Evolutionary conservation across 2,888 invertebrate genomes (phyloP), one percentile per base, ranked within the genome.

Genomic region (Ecdyonurus torrentis): DNA sequence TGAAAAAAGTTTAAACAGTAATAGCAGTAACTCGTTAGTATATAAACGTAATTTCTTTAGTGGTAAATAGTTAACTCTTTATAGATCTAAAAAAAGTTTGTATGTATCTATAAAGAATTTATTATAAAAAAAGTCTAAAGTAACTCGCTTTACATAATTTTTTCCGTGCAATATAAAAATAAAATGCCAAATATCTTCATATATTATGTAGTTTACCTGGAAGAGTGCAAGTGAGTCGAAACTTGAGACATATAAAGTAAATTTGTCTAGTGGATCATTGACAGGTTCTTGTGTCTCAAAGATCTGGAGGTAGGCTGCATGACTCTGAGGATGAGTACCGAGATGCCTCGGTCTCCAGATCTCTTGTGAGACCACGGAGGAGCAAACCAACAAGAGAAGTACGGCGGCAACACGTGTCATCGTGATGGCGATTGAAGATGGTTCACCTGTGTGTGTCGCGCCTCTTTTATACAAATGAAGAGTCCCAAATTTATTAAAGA

Each of bases 211-310:
- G 61, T 63, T 63, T 65, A 67, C 60, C 63, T 65, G 22, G 23
- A 58, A 20, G 58, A 66, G n/a, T 52, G 67, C 63, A 59, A 68
- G 59, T 7, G 69, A 67, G 52, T 70, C 68, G 63, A 71, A 70
- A 52, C 67, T 69, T n/a, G 70, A 70, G 55, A 71, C 63, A 64
- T 69, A 70, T 3, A 71, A 64, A 7, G 68, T 70, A 67, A 67
- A 69, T 15, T 59, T 55, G 55, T 55, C 55, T 5, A 55, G 55
- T 5, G 55, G 55, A 20, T 55, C 55, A 7, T 10, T n/a, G n/a
- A 10, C 22, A n/a, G 55, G 19, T 7, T 55, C 55, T 20, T 55
- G 7, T 5, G 55, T 55, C 15, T 5, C 55, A 22, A 20, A 55
- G 22, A 55, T 5, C 55, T 55, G 55, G 5, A 55, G 7, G 55